Base-by-base conservation (phyloP, 2,797 vertebrate species). In the Prionace glauca region DNA sequence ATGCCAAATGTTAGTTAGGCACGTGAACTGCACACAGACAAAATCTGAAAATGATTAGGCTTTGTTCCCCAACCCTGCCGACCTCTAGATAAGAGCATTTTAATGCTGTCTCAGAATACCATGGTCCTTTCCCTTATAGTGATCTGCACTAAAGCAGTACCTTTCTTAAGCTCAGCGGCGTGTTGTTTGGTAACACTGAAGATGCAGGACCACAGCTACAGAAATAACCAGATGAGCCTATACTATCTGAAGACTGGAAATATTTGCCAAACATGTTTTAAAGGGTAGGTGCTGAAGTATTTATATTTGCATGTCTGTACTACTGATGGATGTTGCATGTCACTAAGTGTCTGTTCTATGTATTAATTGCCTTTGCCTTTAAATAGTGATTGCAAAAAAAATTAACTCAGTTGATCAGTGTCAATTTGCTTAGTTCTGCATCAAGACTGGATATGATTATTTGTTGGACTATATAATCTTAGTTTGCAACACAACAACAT, bases 281-380 rank as follows among this genome's bases (percentile, higher is more conserved):
- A 74, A 94, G 72, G 93, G 93, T 95, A 95, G 93, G 93, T 95
- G 93, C 45, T 95, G 50, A 95, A n/a, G 71, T 95, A 95, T 95
- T 72, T 95, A 60, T 95, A 95, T 95, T 74, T 95, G 93, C 93
- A 95, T 95, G 93, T 74, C 16, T n/a, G 72, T 72, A 95, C 93
- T 72, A 74, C 93, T 72, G 71, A 72, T 95, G 41, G 29, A 77
- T 95, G 93, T 95, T 95, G 93, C 93, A 95, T 95, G 93, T 74
- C 45, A 74, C 56, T 56, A 94, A 94, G 71, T 95, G 93, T 95
- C 50, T 74, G 71, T 60, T 69, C 62, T 67, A 92, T 69, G 56
- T 90, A 69, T 92, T 92, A 92, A 69, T 69, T 69, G 65, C 36
- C n/a, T n/a, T 69, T 92, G 22, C 50, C 50, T 92, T 69, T 41